A percentile compares a stretch with the other conserved stretches of the same genome.
These are phyloP conservation scores for Euplexia lucipara DNA, from an alignment of 2,888 invertebrate genomes.

Conservation along the genomic window DNA sequence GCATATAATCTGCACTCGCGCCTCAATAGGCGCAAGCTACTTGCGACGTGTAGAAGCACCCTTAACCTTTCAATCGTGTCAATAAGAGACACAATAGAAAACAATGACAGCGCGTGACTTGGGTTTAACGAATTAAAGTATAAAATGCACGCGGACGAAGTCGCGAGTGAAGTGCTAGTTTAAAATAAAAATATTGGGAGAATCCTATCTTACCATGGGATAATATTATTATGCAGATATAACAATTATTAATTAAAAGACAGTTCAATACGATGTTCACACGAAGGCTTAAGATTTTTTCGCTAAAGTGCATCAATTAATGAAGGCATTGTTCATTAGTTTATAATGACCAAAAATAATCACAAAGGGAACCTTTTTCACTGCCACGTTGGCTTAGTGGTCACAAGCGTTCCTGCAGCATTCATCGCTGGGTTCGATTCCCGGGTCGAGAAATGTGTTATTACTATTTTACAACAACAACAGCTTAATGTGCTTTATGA, in stretches of 20 bases:
- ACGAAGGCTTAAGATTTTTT: conserved; percentile 20
- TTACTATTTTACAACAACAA: too few species aligned
- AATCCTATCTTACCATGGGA: not conserved
- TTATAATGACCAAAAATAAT: not conserved
- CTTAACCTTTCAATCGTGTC: too few species aligned
- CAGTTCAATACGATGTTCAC: conserved; percentile 30
- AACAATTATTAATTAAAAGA: not conserved
- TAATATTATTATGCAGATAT: not conserved
- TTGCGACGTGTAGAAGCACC: too few species aligned
- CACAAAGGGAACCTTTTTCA: conserved; percentile 17
- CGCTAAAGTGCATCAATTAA: conserved; percentile 13
- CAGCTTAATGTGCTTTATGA: too few species aligned
- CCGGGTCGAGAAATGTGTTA: not conserved
- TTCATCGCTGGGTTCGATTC: not conserved
- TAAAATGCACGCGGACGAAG: too few species aligned
- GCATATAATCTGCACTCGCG: too few species aligned
- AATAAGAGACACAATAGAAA: too few species aligned
- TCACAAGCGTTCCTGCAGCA: not conserved
- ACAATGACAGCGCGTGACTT: too few species aligned
- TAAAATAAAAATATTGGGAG: too few species aligned
- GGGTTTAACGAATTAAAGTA: too few species aligned
- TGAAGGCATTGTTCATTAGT: conserved; percentile 33
- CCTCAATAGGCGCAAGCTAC: too few species aligned
- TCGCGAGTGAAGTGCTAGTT: too few species aligned
- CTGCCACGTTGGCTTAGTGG: not conserved